phyloP scores from a whole-genome alignment of 2,888 invertebrate species.

The Lochmaea crataegi region DNA sequence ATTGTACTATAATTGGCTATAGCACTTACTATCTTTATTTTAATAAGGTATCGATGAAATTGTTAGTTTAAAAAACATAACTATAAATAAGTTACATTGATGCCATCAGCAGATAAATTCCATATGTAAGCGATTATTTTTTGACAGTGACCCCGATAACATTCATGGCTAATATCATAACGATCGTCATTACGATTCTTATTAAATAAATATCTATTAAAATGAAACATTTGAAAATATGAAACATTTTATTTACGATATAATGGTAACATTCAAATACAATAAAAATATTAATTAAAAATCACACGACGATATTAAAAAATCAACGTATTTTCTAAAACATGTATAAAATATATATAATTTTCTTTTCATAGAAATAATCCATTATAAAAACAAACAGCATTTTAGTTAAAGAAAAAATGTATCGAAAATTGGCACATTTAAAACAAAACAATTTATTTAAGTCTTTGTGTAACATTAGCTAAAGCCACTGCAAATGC shows the following conservation, averaged over 20 bases:
- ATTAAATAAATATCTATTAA: too few relatives aligned
- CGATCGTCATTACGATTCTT: too few relatives aligned
- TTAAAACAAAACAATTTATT: constrained; percentile 66
- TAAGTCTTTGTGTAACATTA: constrained; percentile 94
- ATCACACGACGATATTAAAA: constrained; percentile 41
- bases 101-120: too few relatives aligned
- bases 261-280: constrained; percentile 47
- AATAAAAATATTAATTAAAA: constrained; percentile 47
- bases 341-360: constrained; percentile 51
- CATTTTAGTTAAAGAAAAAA: constrained; percentile 27
- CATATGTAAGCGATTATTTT: too few relatives aligned
- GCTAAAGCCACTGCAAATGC: constrained; percentile 98
- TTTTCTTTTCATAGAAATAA: constrained; percentile 39
- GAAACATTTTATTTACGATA: constrained; percentile 20
- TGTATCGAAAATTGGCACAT: constrained; percentile 46
- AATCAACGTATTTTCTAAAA: constrained; percentile 47
- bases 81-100: too few relatives aligned
- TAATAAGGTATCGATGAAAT: too few relatives aligned
- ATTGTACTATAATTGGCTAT: too few relatives aligned
- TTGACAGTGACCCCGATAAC: too few relatives aligned
- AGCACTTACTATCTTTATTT: too few relatives aligned
- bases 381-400: constrained; percentile 34
- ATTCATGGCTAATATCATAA: too few relatives aligned
- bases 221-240: neutral
- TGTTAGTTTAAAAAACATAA: too few relatives aligned